These are phyloP conservation scores for Magallana gigas DNA, from an alignment of 1,140 invertebrate genomes.

Conservation along the genomic window DNA sequence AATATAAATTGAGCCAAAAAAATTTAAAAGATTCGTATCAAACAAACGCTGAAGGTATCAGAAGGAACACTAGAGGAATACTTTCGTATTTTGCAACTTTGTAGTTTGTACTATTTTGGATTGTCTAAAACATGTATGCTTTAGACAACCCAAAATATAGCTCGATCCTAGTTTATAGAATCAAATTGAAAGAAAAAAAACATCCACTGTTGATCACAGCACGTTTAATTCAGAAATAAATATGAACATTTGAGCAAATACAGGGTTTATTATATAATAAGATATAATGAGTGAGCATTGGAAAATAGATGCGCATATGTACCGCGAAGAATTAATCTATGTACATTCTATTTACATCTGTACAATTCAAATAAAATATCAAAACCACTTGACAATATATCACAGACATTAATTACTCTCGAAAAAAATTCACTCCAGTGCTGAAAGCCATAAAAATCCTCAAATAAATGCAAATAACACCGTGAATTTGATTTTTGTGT, in stretches of 20 bases:
- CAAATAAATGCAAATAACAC: not conserved
- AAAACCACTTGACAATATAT: not conserved
- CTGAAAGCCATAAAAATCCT: not conserved
- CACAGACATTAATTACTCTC: not conserved
- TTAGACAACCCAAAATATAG: too few relatives aligned
- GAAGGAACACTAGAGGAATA: too few relatives aligned
- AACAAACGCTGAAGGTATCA: too few relatives aligned
- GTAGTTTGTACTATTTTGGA: not conserved
- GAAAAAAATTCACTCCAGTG: not conserved
- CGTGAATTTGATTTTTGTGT: too few relatives aligned
- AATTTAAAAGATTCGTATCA: too few relatives aligned
- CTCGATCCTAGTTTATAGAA: too few relatives aligned
- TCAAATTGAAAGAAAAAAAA: not conserved
- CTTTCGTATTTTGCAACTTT: too few relatives aligned
- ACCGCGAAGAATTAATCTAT: not conserved
- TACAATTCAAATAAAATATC: not conserved
- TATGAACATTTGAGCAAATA: constrained; percentile 24
- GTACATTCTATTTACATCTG: not conserved
- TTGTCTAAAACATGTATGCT: not conserved
- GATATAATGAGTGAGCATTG: not conserved
- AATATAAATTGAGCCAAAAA: too few relatives aligned
- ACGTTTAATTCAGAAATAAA: constrained; percentile 36
- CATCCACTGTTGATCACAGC: not conserved
- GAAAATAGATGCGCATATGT: not conserved
- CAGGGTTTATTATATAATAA: not conserved